Evolutionary conservation across 1,140 invertebrate genomes (phyloP).

Genomic region (Calephelis nemesis): DNA sequence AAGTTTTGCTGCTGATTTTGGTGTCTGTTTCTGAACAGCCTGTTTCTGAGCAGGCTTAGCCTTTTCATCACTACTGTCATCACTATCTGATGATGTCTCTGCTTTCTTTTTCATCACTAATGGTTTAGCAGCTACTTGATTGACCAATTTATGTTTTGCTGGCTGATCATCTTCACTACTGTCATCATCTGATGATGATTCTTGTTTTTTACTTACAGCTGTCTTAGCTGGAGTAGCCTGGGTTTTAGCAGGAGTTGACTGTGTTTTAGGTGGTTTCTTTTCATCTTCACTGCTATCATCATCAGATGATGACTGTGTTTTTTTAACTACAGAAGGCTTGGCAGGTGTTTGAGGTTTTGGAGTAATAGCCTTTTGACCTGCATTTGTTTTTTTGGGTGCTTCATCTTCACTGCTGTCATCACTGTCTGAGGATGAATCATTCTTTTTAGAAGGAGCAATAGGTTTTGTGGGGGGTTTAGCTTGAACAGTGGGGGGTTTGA

Average conservation of each 20-base stretch:
- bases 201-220: conserved; percentile 1
- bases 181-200: conserved; percentile 22
- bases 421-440: conserved; percentile 19
- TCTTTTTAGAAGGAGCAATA: neutral
- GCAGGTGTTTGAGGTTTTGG: neutral
- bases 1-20: conserved; percentile 31
- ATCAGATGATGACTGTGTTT: neutral
- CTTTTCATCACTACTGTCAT: conserved; percentile 39
- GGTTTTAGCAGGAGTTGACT: neutral
- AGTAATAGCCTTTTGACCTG: neutral
- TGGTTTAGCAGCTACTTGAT: conserved; percentile 11
- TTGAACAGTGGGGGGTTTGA: conserved; percentile 21
- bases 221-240: conserved; percentile 11
- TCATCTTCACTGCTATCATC: conserved; percentile 4
- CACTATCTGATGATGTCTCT: conserved; percentile 38
- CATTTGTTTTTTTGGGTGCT: neutral
- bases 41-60: conserved; percentile 21
- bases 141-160: conserved; percentile 4
- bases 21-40: conserved; percentile 24
- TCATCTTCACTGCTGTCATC: conserved; percentile 15
- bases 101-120: conserved; percentile 17
- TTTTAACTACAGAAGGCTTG: neutral
- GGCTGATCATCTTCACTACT: conserved; percentile 19
- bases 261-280: neutral
- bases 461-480: conserved; percentile 22